phyloP scores from a whole-genome alignment of 2,113 vertebrate genomes.

The Otis tarda region DNA sequence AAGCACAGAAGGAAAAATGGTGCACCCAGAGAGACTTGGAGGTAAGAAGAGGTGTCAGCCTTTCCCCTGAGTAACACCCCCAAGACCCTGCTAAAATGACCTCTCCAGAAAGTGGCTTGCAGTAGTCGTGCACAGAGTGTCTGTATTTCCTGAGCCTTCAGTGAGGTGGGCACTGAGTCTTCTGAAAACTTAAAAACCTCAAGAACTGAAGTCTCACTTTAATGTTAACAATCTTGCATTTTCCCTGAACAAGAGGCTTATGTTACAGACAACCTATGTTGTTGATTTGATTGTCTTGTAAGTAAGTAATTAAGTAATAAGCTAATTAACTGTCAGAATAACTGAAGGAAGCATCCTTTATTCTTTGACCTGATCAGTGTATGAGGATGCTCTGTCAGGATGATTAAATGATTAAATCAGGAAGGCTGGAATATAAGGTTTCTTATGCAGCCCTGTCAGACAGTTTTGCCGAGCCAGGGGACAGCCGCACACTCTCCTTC shows the following conservation, averaged over 20 bases:
- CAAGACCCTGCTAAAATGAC: neutral
- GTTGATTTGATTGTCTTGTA: neutral
- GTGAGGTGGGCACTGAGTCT: neutral
- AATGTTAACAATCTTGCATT: neutral
- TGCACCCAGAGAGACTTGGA: neutral
- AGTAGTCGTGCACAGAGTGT: neutral
- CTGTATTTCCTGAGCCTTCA: neutral
- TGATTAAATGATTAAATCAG: neutral
- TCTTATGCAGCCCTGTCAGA: accelerated
- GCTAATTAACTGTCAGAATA: neutral
- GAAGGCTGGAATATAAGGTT: neutral
- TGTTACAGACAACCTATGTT: neutral
- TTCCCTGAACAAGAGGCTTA: neutral
- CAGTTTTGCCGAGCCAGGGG: neutral
- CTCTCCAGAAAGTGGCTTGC: neutral
- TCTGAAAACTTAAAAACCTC: neutral
- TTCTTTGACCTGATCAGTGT: neutral
- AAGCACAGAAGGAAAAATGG: accelerated
- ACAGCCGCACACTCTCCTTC: neutral
- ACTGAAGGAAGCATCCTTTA: neutral
- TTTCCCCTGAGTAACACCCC: neutral
- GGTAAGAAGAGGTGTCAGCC: neutral
- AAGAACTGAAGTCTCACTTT: neutral
- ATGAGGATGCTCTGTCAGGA: accelerated
- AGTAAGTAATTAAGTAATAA: neutral